A percentile compares a stretch with the other conserved stretches of the same genome.
Evolutionary conservation across 2,113 vertebrate genomes (phyloP).

Genomic region (Poicephalus meyeri): DNA sequence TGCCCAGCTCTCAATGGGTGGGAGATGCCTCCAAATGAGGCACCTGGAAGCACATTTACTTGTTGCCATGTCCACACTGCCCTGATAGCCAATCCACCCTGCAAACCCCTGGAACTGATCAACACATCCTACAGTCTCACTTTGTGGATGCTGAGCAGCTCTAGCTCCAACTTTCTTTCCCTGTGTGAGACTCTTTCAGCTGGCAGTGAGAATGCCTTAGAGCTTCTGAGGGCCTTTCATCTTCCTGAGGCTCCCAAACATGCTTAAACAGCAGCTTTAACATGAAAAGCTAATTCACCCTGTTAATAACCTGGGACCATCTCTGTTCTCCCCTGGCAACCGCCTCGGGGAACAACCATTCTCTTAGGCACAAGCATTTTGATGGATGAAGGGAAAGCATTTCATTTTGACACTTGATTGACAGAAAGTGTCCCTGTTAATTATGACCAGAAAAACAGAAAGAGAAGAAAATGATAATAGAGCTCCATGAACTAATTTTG

Average conservation of each 20-base stretch:
- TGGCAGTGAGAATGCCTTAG: background rate
- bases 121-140: background rate
- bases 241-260: background rate
- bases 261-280: background rate
- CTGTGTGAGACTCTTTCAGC: background rate
- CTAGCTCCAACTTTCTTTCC: background rate
- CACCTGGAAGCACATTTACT: fast-evolving
- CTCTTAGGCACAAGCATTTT: background rate
- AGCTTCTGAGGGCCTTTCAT: background rate
- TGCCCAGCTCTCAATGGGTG: background rate
- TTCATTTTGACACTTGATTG: background rate
- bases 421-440: background rate
- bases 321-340: background rate
- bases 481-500: background rate
- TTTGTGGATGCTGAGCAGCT: background rate
- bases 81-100: background rate
- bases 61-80: background rate
- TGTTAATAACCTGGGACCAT: background rate
- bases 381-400: background rate
- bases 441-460: background rate
- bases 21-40: background rate
- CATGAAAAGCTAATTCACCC: background rate
- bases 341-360: background rate
- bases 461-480: background rate
- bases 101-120: background rate